phyloP scores from a whole-genome alignment of 1,140 invertebrate species.

The Druon quercuslanigerum region DNA sequence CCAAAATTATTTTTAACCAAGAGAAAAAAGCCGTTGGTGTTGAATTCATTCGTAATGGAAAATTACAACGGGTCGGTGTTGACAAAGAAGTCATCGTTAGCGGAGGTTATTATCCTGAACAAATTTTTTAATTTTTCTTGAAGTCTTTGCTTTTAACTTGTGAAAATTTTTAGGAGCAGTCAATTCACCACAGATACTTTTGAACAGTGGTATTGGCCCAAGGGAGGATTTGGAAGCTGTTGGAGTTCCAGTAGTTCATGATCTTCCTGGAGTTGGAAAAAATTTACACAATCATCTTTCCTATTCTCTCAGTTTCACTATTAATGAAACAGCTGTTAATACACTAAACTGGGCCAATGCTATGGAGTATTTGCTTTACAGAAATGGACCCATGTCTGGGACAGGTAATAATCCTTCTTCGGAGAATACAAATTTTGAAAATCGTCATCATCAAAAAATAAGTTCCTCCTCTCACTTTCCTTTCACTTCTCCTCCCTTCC shows the following conservation, averaged over 20 bases:
- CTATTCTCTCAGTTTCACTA: constrained; percentile 54
- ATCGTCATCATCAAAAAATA: no score
- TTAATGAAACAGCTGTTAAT: constrained; percentile 36
- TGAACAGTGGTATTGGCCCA: constrained; percentile 79
- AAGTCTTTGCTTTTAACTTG: no score
- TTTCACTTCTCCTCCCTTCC: no score
- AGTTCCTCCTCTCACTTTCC: no score
- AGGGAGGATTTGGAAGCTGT: constrained; percentile 69
- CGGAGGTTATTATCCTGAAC: constrained; percentile 67
- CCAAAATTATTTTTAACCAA: constrained; percentile 68
- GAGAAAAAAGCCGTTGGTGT: constrained; percentile 51
- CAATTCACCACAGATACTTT: constrained; percentile 74
- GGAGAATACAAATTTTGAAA: no score
- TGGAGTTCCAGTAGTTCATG: constrained; percentile 60
- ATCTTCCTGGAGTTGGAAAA: constrained; percentile 77
- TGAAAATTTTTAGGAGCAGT: constrained; percentile 66
- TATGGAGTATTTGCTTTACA: constrained; percentile 69
- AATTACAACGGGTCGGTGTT: constrained; percentile 54
- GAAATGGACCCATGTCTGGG: constrained; percentile 85
- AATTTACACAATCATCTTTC: constrained; percentile 76
- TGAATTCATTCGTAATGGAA: constrained; percentile 50
- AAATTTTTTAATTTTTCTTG: no score
- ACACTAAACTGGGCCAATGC: constrained; percentile 36
- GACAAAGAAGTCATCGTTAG: constrained; percentile 80
- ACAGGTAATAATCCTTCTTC: constrained; percentile 74